Evolutionary conservation across 2,797 vertebrate genomes (phyloP).

Genomic region (Brotula barbata): DNA sequence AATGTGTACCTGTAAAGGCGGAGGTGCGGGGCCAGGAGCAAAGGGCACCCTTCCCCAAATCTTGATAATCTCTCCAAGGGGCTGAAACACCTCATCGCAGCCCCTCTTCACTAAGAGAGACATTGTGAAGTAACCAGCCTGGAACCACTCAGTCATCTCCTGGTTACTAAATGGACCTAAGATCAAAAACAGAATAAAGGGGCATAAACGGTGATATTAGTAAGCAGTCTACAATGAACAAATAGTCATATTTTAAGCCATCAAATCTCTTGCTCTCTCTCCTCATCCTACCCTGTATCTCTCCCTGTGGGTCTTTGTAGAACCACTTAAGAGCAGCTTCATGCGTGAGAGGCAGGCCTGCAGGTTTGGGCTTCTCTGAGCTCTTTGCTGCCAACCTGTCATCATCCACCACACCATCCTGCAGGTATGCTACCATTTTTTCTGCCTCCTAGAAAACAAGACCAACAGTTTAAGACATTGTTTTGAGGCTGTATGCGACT

Average conservation of each 20-base stretch:
- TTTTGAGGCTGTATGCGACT: neutral
- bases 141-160: slow-evolving; percentile 99
- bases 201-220: too few relatives aligned
- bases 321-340: slow-evolving; percentile 99
- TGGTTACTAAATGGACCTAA: slow-evolving; percentile 97
- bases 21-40: slow-evolving; percentile 86
- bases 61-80: slow-evolving; percentile 96
- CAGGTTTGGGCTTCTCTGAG: slow-evolving; percentile 86
- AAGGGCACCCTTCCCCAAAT: slow-evolving; percentile 98
- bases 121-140: slow-evolving; percentile 99
- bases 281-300: slow-evolving; percentile 89
- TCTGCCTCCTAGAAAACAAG: slow-evolving; percentile 88
- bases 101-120: slow-evolving; percentile 95
- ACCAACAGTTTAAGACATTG: neutral
- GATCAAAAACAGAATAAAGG: too few relatives aligned
- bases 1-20: slow-evolving; percentile 87
- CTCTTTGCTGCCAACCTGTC: slow-evolving; percentile 87
- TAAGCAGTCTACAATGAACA: too few relatives aligned
- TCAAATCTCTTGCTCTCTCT: neutral
- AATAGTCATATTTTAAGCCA: neutral
- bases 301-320: slow-evolving; percentile 99
- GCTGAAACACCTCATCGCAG: slow-evolving; percentile 95
- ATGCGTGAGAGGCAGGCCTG: slow-evolving; percentile 85
- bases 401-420: slow-evolving; percentile 92
- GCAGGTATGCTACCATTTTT: slow-evolving; percentile 99